phyloP scores from a whole-genome alignment of 2,888 invertebrate species.

The Drosophila melanosoma region DNA sequence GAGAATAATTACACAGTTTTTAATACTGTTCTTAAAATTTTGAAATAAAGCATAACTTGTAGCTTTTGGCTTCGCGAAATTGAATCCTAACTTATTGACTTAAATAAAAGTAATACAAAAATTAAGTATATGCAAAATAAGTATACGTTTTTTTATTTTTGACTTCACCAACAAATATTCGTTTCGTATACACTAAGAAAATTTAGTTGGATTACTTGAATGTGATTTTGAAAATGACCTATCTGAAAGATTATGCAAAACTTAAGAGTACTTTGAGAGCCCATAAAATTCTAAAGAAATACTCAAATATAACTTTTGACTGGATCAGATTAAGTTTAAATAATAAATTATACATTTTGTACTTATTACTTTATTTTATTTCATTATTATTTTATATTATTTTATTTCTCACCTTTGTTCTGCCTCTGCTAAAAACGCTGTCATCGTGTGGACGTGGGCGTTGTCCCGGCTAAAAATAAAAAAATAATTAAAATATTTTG shows the following conservation, averaged over 20 bases:
- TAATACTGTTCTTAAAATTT: neutral
- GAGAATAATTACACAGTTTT: neutral
- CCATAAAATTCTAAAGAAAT: neutral
- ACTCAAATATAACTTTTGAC: neutral
- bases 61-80: neutral
- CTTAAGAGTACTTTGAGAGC: neutral
- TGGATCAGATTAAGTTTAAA: neutral
- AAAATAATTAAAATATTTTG: conserved; percentile 10
- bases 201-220: neutral
- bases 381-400: neutral
- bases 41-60: neutral
- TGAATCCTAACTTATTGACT: neutral
- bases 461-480: conserved; percentile 81
- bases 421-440: conserved; percentile 83
- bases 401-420: conserved; percentile 81
- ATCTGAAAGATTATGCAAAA: neutral
- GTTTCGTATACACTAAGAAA: neutral
- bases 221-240: neutral
- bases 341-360: neutral
- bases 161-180: neutral
- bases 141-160: neutral
- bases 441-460: conserved; percentile 84
- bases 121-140: neutral
- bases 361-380: neutral
- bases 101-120: neutral